A percentile compares a stretch with the other conserved stretches of the same genome.
phyloP scores from a whole-genome alignment of 1,140 invertebrate genomes.

The Papilio xuthus region DNA sequence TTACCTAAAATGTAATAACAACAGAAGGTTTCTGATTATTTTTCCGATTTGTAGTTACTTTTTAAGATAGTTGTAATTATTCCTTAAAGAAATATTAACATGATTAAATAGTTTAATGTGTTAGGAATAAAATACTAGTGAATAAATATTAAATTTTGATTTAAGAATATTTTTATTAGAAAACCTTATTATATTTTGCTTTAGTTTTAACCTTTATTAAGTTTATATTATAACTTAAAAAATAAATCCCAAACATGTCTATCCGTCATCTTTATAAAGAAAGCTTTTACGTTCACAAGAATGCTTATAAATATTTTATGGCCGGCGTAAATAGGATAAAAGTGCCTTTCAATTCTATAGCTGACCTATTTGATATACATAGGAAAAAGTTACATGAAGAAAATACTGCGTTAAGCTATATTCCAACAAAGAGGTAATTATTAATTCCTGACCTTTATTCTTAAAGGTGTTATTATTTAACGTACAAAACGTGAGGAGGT shows the following conservation, averaged over 20 bases:
- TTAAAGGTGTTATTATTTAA: not conserved
- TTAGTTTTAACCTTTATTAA: not conserved
- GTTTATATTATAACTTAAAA: not conserved
- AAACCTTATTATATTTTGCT: too few species aligned
- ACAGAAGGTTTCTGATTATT: slow-evolving; percentile 39
- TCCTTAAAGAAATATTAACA: not conserved
- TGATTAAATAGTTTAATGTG: not conserved
- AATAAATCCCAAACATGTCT: not conserved
- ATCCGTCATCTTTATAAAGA: slow-evolving; percentile 9
- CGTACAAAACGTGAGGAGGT: not conserved
- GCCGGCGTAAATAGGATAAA: slow-evolving; percentile 21
- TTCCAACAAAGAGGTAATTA: not conserved
- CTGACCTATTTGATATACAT: slow-evolving; percentile 20
- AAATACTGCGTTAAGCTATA: not conserved
- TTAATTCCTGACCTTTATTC: not conserved
- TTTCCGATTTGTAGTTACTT: not conserved
- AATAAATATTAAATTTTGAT: too few species aligned
- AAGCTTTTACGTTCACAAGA: slow-evolving; percentile 26
- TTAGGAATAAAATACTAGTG: too few species aligned
- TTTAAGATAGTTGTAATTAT: not conserved
- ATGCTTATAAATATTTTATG: slow-evolving; percentile 29
- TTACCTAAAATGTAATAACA: slow-evolving; percentile 54
- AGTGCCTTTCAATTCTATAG: slow-evolving; percentile 20
- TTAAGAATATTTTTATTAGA: too few species aligned
- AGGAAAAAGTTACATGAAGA: not conserved